phyloP scores from a whole-genome alignment of 2,888 invertebrate species.

The Panzeria rudis region DNA sequence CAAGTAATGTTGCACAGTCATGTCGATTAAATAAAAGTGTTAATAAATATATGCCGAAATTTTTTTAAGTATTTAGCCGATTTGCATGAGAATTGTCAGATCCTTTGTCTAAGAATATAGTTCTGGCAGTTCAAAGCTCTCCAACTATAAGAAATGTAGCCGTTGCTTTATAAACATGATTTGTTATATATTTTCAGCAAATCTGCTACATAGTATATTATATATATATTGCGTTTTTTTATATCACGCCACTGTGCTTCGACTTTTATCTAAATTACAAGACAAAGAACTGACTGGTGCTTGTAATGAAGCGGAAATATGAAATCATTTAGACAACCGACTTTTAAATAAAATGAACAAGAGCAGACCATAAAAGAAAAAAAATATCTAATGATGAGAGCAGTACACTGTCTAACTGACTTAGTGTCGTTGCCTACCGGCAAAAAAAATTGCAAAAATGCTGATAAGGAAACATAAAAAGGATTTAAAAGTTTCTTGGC shows the following conservation, averaged over 20 bases:
- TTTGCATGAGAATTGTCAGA: no score
- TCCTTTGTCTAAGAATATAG: no score
- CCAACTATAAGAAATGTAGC: no score
- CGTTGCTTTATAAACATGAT: no score
- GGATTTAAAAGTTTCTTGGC: constrained; percentile 59
- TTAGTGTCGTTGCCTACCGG: neutral
- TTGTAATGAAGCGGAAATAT: constrained; percentile 68
- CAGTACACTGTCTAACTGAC: neutral
- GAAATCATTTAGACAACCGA: constrained; percentile 66
- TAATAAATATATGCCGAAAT: no score
- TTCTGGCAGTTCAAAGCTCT: no score
- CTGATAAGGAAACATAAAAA: constrained; percentile 48
- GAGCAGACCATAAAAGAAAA: neutral
- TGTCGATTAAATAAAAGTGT: no score
- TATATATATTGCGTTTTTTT: no score
- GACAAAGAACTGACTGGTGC: neutral
- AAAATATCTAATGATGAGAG: constrained; percentile 36
- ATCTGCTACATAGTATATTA: no score
- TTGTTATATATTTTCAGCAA: no score
- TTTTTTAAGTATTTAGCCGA: no score
- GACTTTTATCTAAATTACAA: constrained; percentile 31
- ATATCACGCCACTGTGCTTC: neutral
- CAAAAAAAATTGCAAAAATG: constrained; percentile 20
- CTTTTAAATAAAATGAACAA: constrained; percentile 41
- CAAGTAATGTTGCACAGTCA: no score